phyloP scores from a whole-genome alignment of 2,888 invertebrate genomes.

The Stratiomys singularior region DNA sequence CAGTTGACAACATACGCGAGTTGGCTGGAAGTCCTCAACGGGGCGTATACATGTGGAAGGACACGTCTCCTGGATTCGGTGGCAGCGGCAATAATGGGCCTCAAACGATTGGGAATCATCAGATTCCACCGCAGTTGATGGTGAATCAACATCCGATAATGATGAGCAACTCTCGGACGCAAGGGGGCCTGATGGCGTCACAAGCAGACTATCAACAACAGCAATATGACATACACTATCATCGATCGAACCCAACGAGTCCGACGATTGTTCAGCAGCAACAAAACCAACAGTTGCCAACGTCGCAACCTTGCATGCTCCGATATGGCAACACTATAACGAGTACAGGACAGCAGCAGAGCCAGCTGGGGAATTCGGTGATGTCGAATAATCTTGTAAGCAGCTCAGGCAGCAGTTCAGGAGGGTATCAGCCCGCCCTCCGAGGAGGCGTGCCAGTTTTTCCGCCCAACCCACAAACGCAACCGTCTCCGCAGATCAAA shows the following conservation, averaged over 20 bases:
- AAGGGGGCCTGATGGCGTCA: conserved; percentile 57
- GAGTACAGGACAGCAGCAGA: conserved; percentile 47
- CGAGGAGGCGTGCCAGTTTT: conserved; percentile 77
- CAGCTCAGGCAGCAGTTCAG: conserved; percentile 46
- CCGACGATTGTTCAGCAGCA: conserved; percentile 71
- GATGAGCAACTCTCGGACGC: conserved; percentile 52
- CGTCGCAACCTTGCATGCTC: conserved; percentile 61
- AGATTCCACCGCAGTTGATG: conserved; percentile 58
- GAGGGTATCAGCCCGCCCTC: conserved; percentile 71
- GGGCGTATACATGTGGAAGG: conserved; percentile 83
- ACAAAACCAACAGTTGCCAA: conserved; percentile 57
- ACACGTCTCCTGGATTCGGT: conserved; percentile 74
- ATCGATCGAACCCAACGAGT: conserved; percentile 79
- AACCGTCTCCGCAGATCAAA: conserved; percentile 70
- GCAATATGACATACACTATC: conserved; percentile 67
- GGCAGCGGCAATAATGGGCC: conserved; percentile 58
- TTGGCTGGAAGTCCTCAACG: conserved; percentile 88
- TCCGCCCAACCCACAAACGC: conserved; percentile 68
- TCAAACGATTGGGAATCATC: conserved; percentile 62
- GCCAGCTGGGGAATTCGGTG: conserved; percentile 45
- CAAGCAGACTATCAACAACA: conserved; percentile 65
- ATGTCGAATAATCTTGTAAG: conserved; percentile 48
- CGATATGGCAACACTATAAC: conserved; percentile 57
- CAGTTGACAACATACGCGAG: conserved; percentile 88
- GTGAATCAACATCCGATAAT: conserved; percentile 51